Conservation (phyloP, 2,797 vertebrate genomes). For the Pagetopsis macropterus region DNA sequence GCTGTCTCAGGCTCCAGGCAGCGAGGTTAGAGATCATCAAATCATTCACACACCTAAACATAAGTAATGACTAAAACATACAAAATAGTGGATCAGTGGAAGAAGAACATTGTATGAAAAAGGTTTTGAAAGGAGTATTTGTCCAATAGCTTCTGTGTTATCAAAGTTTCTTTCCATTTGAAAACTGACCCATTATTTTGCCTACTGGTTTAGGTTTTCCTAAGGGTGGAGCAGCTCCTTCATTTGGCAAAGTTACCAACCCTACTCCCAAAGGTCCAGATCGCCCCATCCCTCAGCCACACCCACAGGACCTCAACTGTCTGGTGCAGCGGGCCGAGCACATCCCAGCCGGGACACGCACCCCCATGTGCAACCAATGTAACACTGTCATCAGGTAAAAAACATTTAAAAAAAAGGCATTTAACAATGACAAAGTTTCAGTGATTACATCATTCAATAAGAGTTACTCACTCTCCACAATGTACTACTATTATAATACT, state of each 20-base stretch:
- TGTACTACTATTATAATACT: background rate
- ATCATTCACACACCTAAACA: conserved; percentile 10
- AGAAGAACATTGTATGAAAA: background rate
- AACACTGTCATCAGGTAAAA: conserved; percentile 92
- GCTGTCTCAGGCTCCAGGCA: conserved; percentile 50
- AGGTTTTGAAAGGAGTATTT: background rate
- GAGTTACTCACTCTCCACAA: background rate
- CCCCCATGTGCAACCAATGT: conserved; percentile 94
- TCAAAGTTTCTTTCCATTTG: background rate
- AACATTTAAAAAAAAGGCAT: background rate
- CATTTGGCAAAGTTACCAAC: conserved; percentile 84
- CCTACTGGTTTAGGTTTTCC: conserved; percentile 67
- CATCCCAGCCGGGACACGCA: conserved; percentile 93
- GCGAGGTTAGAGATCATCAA: conserved; percentile 37
- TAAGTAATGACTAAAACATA: background rate
- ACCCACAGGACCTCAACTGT: conserved; percentile 87
- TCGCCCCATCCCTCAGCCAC: conserved; percentile 76
- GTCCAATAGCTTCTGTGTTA: background rate
- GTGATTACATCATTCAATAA: background rate
- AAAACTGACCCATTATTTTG: conserved; percentile 15
- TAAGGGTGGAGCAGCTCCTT: conserved; percentile 75
- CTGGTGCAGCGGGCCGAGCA: conserved; percentile 95
- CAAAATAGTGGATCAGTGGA: background rate
- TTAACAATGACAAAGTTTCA: background rate
- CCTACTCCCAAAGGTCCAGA: conserved; percentile 71